Evolutionary conservation across 2,888 invertebrate species (phyloP), one percentile per base, ranked within the genome.

Genomic region (Tillus elongatus): DNA sequence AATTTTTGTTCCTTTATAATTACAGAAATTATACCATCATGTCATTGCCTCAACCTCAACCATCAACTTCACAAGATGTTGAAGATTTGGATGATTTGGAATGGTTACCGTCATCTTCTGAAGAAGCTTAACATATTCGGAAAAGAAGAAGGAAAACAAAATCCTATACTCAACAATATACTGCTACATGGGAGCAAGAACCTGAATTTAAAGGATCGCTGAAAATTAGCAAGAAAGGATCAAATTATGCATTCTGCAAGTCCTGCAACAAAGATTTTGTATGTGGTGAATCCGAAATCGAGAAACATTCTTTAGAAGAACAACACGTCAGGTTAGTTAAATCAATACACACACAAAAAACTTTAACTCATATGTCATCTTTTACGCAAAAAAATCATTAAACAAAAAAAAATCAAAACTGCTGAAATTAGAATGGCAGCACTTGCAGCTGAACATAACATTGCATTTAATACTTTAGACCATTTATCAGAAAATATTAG

Each of bases 401-500:
- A 36, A 24, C 14, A 39, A 26, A 40, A 33, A 27, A 14, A 38
- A 15, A 24, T 37, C 10, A 43, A 41, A 35, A 36, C 26, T 4
- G 36, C 39, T 9, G 41, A 43, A 36, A 30, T 41, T 10, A 34
- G 39, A 15, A 12, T 43, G 19, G 35, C 40, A 10, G 4, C 33
- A n/a, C 28, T 33, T 34, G 36, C 28, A 29, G 44, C 36, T 32
- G 36, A 42, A 32, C 38, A 43, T 26, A 43, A 51, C 19, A 27
- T 53, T 11, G 36, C 49, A 27, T 48, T 51, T 33, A 46, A 40
- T 37, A 29, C 41, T 13, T 40, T 49, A 27, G 46, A 44, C 14
- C 51, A 50, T 43, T 39, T 52, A 30, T 38, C 45, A 15, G 37
- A 43, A 27, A 13, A 43, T 13, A 36, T 50, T 11, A 37, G 36